Base-by-base conservation (phyloP, 2,113 vertebrate species). In the Prochilodus magdalenae region DNA sequence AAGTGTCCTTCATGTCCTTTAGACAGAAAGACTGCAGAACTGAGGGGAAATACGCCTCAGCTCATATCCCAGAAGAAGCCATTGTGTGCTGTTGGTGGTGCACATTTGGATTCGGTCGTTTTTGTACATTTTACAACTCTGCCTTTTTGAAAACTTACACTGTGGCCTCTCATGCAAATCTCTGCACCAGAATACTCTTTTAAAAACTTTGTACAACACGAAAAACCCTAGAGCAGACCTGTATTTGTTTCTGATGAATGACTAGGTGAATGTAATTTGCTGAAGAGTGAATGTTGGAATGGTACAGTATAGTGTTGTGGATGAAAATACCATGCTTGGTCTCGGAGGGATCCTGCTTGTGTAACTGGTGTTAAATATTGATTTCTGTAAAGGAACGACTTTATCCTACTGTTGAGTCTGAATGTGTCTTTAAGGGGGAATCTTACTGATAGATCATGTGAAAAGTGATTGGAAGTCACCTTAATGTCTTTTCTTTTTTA, bases 211-310 rank as follows among this genome's bases (percentile, higher is more conserved):
- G 77, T 88, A 78, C 81, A 86, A 36, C n/a, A n/a, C 7, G 7
- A 55, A 85, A 73, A 86, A 79, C 86, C 83, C 85, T 82, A 83
- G 33, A 88, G 88, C 66, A 89, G 91, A 88, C 91, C 85, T 91
- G 87, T 91, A 77, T 83, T 71, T 82, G 75, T 73, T 24, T 82
- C 83, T 84, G 73, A 60, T 74, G 75, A 85, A 66, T 78, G 75
- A 89, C 71, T 88, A 78, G 80, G 24, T 88, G 79, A 90, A 90
- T 84, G 85, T 91, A 92, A 91, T 93, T 90, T 8, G 90, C 16
- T 93, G 91, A 88, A 75, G 81, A 63, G 70, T 77, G 80, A 86
- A 85, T 83, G 63, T 66, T 87, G 40, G 84, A 51, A 85, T 88
- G 89, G 88, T 88, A 74, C 83, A 87, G 65, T 74, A 65, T 79